These are phyloP conservation scores for Anoplopoma fimbria DNA, from an alignment of 2,113 vertebrate species.

Conservation along the genomic window DNA sequence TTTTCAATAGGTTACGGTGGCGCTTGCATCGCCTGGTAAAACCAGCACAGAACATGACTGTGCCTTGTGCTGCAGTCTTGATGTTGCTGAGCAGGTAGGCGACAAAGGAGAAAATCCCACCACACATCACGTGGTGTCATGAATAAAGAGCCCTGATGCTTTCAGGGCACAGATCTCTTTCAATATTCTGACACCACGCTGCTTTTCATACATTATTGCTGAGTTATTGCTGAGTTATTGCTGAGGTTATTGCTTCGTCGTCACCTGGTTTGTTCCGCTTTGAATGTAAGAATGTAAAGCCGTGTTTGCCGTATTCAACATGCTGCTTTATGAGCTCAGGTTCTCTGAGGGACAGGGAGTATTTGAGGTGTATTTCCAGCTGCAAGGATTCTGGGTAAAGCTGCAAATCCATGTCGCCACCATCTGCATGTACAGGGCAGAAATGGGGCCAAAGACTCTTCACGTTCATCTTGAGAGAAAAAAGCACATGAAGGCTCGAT, in stretches of 20 bases:
- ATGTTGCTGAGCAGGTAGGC: not conserved
- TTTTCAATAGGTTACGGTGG: not conserved
- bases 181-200: not conserved
- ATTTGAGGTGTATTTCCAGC: not conserved
- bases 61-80: not conserved
- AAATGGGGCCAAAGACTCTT: constrained; percentile 30
- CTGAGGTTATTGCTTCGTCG: not conserved
- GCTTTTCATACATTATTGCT: not conserved
- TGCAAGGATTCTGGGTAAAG: constrained; percentile 14
- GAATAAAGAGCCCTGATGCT: not conserved
- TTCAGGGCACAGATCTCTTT: not conserved
- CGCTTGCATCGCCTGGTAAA: not conserved
- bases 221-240: not conserved
- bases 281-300: constrained; percentile 2
- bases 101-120: not conserved
- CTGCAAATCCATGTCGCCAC: constrained; percentile 3
- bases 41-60: not conserved
- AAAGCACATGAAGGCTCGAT: constrained; percentile 5
- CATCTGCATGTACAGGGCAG: constrained; percentile 10
- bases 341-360: not conserved
- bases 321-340: not conserved
- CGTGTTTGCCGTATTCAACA: not conserved
- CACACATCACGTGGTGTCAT: not conserved
- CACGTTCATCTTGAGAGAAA: constrained; percentile 17
- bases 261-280: not conserved